Evolutionary conservation across 2,113 vertebrate genomes (phyloP), one percentile per base, ranked within the genome.

Genomic region (Leucoraja erinaceus): DNA sequence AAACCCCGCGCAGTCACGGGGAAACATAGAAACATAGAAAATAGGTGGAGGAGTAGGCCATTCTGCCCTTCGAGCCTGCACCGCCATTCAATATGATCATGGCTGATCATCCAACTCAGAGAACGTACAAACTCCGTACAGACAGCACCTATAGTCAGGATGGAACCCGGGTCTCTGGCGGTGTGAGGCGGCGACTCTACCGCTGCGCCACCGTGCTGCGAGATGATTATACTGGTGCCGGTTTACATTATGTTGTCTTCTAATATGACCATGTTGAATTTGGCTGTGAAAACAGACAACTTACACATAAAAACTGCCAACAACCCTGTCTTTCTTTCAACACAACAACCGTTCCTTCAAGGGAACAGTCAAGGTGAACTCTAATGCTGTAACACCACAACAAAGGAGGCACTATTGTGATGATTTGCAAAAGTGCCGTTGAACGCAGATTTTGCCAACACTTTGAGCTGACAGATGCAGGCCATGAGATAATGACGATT

Each of bases 281-380:
- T 84, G 83, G 83, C 83, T 31, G 83, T 16, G 59, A 63, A 59
- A 88, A 31, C 61, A 91, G 88, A 25, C 88, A 91, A 70, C 33
- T 22, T 47, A 61, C 66, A 91, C 33, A 72, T 47, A 91, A 91
- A 25, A 91, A 47, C 20, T 68, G 31, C 61, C 66, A 91, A 91
- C 66, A 91, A 66, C 83, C 63, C 31, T 91, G 33, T n/a, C 31
- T 91, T 66, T 25, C 83, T 66, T 25, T 47, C 88, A 91, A 70
- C 66, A 91, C 63, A 33, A 91, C 47, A 47, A 91, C 33, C 3
- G 18, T 38, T 91, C 25, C 88, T 70, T 47, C 66, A 72, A 31
- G n/a, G 8, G 0, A 90, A 90, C n/a, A 68, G 31, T 68, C 86
- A 90, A 91, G 88, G 66, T 70, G 66, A 91, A 91, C 61, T 14